Evolutionary conservation across 2,797 vertebrate species (phyloP), one percentile per base, ranked within the genome.

Genomic region (Spondyliosoma cantharus): DNA sequence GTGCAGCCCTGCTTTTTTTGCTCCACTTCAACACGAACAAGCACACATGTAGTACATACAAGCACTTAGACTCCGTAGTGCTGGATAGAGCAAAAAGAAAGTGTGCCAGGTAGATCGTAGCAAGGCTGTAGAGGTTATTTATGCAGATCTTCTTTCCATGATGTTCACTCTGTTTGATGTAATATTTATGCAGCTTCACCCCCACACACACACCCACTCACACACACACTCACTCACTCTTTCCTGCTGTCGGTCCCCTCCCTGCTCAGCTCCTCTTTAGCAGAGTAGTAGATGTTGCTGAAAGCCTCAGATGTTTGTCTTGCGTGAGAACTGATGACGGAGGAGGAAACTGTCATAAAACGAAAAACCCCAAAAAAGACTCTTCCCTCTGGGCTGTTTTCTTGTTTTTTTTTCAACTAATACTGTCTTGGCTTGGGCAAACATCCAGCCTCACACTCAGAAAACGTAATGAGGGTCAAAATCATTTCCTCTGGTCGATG

Each of bases 161-260:
- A 80, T 86, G 74, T 81, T 86, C 48, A n/a, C 76, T 80, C 46
- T 74, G 78, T 91, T 91, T 91, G 84, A 94, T 95, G 87, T 87
- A 93, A 92, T 93, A 93, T 95, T 93, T 89, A 93, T 93, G 83
- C 83, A 73, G 74, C 71, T 83, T 88, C 74, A 78, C 70, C 72
- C 37, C 84, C 32, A n/a, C 63, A 71, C 42, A 75, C 32, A 71
- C 74, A 24, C 74, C 16, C 71, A 69, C 78, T 66, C 76, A 22
- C 63, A 71, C 42, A 76, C 45, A 74, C 74, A 25, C 76, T 20
- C 75, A 72, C 76, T 72, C 76, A 24, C 63, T 78, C 71, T 56
- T 63, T 77, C 56, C 71, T 86, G 71, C 81, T 81, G 65, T 88
- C 81, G 67, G 15, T 81, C 56, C 54, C 69, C 72, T 52, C 74